These are phyloP conservation scores for Lepidotrigona ventralis DNA, from an alignment of 1,140 invertebrate genomes.

Conservation along the genomic window DNA sequence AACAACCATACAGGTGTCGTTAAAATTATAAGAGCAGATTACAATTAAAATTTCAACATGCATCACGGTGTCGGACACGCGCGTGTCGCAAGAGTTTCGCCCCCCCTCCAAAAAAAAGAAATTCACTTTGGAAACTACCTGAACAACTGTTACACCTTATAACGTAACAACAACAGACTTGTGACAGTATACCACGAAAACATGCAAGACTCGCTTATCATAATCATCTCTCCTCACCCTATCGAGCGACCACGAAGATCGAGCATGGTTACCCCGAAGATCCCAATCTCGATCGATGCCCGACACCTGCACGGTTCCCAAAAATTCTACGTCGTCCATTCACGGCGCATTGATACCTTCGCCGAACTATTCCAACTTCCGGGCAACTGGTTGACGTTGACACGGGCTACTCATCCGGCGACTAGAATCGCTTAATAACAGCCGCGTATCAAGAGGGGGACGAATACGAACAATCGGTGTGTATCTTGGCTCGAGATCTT, in stretches of 20 bases:
- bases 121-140: not conserved
- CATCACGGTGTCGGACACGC: not conserved
- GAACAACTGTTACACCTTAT: conserved; percentile 4
- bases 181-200: not conserved
- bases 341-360: conserved; percentile 8
- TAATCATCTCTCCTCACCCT: conserved; percentile 4
- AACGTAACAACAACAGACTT: not conserved
- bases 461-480: conserved; percentile 16
- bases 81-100: too few relatives aligned
- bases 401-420: not conserved
- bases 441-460: not conserved
- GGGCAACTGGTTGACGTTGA: not conserved
- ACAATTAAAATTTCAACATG: not conserved
- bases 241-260: not conserved
- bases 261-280: not conserved
- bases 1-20: too few relatives aligned
- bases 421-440: conserved; percentile 16
- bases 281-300: conserved; percentile 13
- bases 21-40: not conserved
- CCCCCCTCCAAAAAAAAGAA: not conserved
- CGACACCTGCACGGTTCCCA: conserved; percentile 12
- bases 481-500: conserved; percentile 16
- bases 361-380: not conserved
- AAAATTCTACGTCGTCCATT: not conserved
- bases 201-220: not conserved